Base-by-base conservation (phyloP, 2,113 vertebrate species). In the Erinaceus europaeus region DNA sequence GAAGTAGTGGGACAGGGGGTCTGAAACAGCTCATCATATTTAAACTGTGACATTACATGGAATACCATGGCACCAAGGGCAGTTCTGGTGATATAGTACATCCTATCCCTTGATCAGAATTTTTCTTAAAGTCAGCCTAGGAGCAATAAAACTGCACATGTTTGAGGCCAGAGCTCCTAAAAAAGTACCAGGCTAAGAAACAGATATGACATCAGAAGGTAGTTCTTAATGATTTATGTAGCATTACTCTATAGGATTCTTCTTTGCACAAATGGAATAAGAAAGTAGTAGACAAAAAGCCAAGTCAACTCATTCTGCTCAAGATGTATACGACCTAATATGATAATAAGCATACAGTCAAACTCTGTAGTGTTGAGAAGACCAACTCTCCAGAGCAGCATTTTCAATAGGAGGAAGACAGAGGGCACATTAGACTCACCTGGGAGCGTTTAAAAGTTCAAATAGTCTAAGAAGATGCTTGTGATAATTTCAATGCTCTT, bases 1-100 rank as follows among this genome's bases (percentile, higher is more conserved):
- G 79, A 84, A 9, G 3, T 17, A 80, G 17, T 87, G 32, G 12
- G 21, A n/a, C 8, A 38, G n/a, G 44, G 59, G 44, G 59, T 68
- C 34, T 80, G 5, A 89, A 91, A 52, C 29, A 74, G 40, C 53
- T 55, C n/a, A n/a, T n/a, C n/a, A n/a, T n/a, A n/a, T n/a, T n/a
- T n/a, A n/a, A n/a, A n/a, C n/a, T n/a, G n/a, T n/a, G n/a, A n/a
- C n/a, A n/a, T n/a, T n/a, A n/a, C n/a, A n/a, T n/a, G n/a, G n/a
- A n/a, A n/a, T n/a, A n/a, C n/a, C n/a, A n/a, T n/a, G n/a, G n/a
- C n/a, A n/a, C n/a, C n/a, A n/a, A n/a, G n/a, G n/a, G n/a, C n/a
- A n/a, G n/a, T n/a, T n/a, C n/a, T n/a, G n/a, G n/a, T n/a, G n/a
- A n/a, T n/a, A n/a, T n/a, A n/a, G n/a, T n/a, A n/a, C n/a, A n/a